Evolutionary conservation across 2,113 vertebrate genomes (phyloP).

Genomic region (Eira barbara): DNA sequence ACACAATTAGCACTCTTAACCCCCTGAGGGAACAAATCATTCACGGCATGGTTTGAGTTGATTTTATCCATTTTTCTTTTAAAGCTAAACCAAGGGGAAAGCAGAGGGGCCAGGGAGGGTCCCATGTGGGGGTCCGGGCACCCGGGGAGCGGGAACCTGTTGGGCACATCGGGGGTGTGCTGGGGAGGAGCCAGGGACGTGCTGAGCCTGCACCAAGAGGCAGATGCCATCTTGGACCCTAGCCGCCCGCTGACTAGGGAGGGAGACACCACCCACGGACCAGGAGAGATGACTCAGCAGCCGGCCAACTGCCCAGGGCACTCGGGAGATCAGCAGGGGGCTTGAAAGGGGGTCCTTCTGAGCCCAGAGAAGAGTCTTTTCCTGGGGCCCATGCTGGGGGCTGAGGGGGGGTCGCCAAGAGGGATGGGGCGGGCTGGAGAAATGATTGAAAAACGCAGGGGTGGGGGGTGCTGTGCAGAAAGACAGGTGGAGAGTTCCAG

Average conservation of each 20-base stretch:
- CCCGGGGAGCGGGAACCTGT: not conserved
- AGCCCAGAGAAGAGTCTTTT: not conserved
- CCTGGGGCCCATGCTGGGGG: no score
- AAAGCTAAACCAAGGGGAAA: not conserved
- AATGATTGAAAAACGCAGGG: not conserved
- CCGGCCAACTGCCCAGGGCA: not conserved
- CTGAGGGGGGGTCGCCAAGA: rapidly evolving
- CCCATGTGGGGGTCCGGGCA: no score
- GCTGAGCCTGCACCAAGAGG: not conserved
- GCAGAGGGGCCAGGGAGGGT: not conserved
- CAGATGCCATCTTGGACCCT: not conserved
- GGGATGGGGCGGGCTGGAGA: not conserved
- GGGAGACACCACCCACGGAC: not conserved
- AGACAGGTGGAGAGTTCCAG: not conserved
- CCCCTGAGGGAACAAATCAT: slow-evolving; percentile 41
- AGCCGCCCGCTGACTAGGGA: not conserved
- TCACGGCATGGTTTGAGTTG: not conserved
- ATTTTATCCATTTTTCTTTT: slow-evolving; percentile 37
- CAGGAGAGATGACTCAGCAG: not conserved
- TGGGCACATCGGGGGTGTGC: not conserved
- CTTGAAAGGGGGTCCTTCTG: not conserved
- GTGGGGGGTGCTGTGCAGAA: rapidly evolving
- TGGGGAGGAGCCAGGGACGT: not conserved
- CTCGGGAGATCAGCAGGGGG: not conserved
- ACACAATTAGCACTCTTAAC: slow-evolving; percentile 53